Conservation (phyloP, 2,113 vertebrate genomes). For the Tamias sibiricus region DNA sequence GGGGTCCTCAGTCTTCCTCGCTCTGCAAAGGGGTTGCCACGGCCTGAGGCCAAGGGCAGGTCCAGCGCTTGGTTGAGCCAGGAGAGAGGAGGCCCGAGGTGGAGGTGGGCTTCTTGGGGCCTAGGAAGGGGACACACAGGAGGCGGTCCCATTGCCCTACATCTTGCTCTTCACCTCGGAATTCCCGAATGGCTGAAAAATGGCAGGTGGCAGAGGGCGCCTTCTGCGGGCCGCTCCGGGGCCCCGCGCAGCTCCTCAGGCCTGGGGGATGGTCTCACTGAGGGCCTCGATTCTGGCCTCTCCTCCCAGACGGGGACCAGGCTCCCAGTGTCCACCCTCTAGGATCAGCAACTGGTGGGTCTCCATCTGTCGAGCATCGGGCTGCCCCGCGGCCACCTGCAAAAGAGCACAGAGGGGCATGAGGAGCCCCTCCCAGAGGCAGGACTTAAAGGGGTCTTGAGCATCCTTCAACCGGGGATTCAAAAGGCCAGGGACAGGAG, state of each 20-base stretch:
- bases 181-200: slow-evolving; percentile 55
- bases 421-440: neutral
- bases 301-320: no score
- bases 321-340: rapidly evolving
- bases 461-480: neutral
- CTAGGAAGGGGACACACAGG: neutral
- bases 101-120: neutral
- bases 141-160: neutral
- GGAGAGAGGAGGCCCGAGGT: neutral
- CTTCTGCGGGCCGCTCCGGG: rapidly evolving
- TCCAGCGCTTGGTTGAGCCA: neutral
- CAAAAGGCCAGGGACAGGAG: neutral
- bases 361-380: neutral
- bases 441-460: neutral
- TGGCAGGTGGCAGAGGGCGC: rapidly evolving
- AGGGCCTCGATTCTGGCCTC: neutral
- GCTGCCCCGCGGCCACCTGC: slow-evolving; percentile 17
- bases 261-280: rapidly evolving
- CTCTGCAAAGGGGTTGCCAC: neutral
- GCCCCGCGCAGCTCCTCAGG: neutral
- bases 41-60: neutral
- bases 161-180: slow-evolving; percentile 64
- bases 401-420: slow-evolving; percentile 17
- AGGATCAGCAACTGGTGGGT: neutral
- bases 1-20: neutral